Evolutionary conservation across 2,113 vertebrate genomes (phyloP).

Genomic region (Rhipidura dahli): DNA sequence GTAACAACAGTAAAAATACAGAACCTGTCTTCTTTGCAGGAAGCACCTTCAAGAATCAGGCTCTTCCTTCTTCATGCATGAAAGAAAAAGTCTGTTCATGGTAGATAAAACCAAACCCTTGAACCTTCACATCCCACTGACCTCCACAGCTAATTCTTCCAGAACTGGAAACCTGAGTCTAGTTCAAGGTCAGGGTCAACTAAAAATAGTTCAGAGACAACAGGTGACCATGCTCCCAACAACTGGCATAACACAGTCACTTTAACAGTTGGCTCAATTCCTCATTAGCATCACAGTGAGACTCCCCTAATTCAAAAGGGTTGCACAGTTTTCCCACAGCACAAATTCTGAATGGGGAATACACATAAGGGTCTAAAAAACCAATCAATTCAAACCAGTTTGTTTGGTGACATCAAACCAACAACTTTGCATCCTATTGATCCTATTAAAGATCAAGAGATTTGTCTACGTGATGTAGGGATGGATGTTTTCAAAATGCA

Average conservation of each 20-base stretch:
- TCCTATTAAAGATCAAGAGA: slow-evolving; percentile 49
- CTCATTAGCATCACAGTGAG: not conserved
- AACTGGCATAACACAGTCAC: not conserved
- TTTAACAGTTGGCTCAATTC: slow-evolving; percentile 6
- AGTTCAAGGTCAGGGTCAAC: slow-evolving; percentile 22
- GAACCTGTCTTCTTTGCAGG: not conserved
- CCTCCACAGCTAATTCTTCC: not conserved
- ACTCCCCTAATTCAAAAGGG: not conserved
- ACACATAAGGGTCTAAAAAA: not conserved
- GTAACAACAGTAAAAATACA: not conserved
- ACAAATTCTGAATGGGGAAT: not conserved
- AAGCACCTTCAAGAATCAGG: not conserved
- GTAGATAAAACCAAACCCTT: not conserved
- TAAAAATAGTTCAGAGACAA: not conserved
- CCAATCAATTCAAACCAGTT: not conserved
- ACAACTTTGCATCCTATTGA: slow-evolving; percentile 19
- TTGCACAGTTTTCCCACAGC: not conserved
- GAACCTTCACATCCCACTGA: not conserved
- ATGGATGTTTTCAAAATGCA: slow-evolving; percentile 31
- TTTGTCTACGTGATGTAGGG: slow-evolving; percentile 42
- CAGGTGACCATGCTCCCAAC: not conserved
- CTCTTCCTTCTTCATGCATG: not conserved
- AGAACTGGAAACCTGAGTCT: not conserved
- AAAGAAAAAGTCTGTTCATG: not conserved
- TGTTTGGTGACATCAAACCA: not conserved